Evolutionary conservation across 2,113 vertebrate genomes (phyloP), one percentile per base, ranked within the genome.

Genomic region (Ornithorhynchus anatinus): DNA sequence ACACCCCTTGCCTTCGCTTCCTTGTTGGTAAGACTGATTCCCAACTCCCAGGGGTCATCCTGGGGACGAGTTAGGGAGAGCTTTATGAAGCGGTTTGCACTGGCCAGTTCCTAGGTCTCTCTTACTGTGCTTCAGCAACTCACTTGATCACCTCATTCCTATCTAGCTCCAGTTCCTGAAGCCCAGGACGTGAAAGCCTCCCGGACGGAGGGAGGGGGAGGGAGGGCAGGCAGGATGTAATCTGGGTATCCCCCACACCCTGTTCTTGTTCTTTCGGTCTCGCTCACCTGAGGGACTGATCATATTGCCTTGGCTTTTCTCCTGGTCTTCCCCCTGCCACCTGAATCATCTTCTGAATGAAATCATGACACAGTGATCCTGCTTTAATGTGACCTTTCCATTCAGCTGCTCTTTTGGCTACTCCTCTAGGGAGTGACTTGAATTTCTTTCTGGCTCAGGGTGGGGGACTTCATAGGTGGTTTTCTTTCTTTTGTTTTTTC

Each of bases 361-460:
- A 78, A 64, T 31, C 58, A 72, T 76, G 63, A 53, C 65, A 17
- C 59, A 51, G 37, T 50, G 40, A 44, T 43, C 39, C 45, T 62
- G 42, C 77, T 56, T 74, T 31, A 61, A 39, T 0, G 0, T 82
- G 79, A 84, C 81, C 84, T 89, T 79, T 83, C 63, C 48, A 70
- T 60, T 40, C 45, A 31, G n/a, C 10, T 8, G 63, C 40, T 58
- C 44, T 65, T 75, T 39, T 45, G 33, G 74, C 0, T 5, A 64
- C 16, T 4, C 12, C 6, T 25, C 19, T 70, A 31, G 59, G 43
- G 64, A 45, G 48, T 16, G 56, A 63, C 62, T 86, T 40, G 1
- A 2, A 78, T 82, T 86, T 77, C 76, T 77, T 78, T 62, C 70
- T 64, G 82, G 52, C 80, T 79, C 67, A 15, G 50, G 27, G 48